Conservation (phyloP, 2,113 vertebrate species). For the Loxodonta africana region DNA sequence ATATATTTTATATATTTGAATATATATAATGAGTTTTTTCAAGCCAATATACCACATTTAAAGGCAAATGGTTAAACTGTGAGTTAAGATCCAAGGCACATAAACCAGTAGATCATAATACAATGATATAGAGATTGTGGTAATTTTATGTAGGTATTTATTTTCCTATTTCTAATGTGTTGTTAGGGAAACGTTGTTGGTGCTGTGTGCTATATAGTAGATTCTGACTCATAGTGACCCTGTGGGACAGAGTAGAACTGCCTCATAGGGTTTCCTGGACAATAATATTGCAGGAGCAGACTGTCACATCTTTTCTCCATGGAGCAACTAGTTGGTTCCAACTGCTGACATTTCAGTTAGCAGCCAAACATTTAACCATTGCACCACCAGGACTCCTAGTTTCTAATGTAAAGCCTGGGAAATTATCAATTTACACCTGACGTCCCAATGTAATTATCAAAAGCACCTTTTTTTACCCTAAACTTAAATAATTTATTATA, state of each 20-base stretch:
- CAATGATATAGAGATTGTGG: not conserved
- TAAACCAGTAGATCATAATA: not conserved
- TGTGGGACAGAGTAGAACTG: not conserved
- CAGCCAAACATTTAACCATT: too few species aligned
- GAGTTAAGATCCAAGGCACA: fast-evolving
- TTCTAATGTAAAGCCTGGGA: not conserved
- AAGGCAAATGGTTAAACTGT: not conserved
- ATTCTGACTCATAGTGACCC: not conserved
- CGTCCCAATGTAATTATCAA: not conserved
- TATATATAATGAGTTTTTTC: not conserved
- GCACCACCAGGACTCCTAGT: too few species aligned
- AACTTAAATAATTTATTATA: not conserved
- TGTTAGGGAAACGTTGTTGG: not conserved
- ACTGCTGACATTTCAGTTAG: too few species aligned
- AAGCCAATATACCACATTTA: not conserved
- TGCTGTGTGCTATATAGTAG: not conserved
- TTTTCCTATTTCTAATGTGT: not conserved
- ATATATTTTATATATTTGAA: too few species aligned
- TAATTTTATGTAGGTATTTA: fast-evolving
- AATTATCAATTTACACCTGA: not conserved
- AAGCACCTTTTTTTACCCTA: not conserved
- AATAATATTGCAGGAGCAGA: too few species aligned
- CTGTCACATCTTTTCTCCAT: too few species aligned
- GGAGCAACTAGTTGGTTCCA: too few species aligned
- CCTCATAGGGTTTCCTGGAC: too few species aligned